These are phyloP conservation scores for Chondrilla cf. caribensis DNA, from an alignment of 37 sponge, comb jelly and placozoan genomes.

Conservation along the genomic window DNA sequence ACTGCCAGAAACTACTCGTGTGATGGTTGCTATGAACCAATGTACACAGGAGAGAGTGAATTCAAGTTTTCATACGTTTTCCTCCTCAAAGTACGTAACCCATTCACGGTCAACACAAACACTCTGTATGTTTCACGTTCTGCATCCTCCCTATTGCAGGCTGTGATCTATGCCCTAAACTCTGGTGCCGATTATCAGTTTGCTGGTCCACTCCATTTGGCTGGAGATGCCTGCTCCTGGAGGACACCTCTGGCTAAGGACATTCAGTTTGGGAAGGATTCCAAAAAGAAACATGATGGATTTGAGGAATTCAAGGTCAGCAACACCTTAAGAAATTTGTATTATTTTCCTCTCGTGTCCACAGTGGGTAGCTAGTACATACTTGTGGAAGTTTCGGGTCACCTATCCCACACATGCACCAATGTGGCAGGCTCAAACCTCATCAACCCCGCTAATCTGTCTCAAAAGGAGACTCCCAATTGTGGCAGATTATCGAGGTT, in stretches of 20 bases:
- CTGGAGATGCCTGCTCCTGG: slow-evolving; percentile 36
- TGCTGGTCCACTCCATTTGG: slow-evolving; percentile 40
- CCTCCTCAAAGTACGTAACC: slow-evolving; percentile 17
- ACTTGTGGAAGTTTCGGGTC: too few species aligned
- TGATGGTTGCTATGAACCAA: slow-evolving; percentile 66
- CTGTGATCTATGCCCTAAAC: slow-evolving; percentile 37
- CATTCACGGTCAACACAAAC: not conserved
- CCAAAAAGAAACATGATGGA: too few species aligned
- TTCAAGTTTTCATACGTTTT: slow-evolving; percentile 47
- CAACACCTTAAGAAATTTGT: not conserved
- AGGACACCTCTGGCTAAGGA: slow-evolving; percentile 39
- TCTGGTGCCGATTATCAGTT: slow-evolving; percentile 36
- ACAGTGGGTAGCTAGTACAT: too few species aligned
- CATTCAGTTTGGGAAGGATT: too few species aligned
- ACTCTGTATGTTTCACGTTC: not conserved
- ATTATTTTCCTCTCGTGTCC: not conserved
- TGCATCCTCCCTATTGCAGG: slow-evolving; percentile 17
- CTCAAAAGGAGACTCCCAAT: too few species aligned
- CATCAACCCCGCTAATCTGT: too few species aligned
- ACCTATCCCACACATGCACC: too few species aligned
- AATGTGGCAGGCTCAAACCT: too few species aligned
- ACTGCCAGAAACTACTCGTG: slow-evolving; percentile 33
- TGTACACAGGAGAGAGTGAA: slow-evolving; percentile 42
- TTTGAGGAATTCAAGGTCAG: slow-evolving; percentile 30
- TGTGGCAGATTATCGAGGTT: too few species aligned